phyloP scores from a whole-genome alignment of 2,888 invertebrate genomes.

The Hirtodrosophila cameraria region DNA sequence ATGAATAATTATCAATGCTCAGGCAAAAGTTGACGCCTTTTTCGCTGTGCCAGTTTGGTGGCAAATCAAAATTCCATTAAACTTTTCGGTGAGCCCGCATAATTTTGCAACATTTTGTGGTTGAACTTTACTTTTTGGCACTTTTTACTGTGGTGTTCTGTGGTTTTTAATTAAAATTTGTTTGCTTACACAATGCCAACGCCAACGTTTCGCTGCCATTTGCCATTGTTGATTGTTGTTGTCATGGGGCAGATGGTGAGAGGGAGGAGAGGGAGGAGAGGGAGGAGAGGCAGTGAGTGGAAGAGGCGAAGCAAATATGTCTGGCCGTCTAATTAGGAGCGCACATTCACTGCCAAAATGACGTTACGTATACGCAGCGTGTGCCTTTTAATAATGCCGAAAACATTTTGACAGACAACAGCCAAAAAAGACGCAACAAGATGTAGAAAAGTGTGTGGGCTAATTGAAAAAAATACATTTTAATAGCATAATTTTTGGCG shows the following conservation, averaged over 20 bases:
- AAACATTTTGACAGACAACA: conserved; percentile 54
- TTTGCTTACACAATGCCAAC: conserved; percentile 50
- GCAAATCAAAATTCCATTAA: conserved; percentile 58
- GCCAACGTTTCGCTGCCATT: conserved; percentile 40
- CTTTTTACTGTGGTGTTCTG: conserved; percentile 58
- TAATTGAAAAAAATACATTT: conserved; percentile 68
- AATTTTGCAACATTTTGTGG: conserved; percentile 69
- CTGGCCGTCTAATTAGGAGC: conserved; percentile 67
- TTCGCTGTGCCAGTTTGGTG: conserved; percentile 20
- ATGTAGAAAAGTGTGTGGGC: conserved; percentile 22
- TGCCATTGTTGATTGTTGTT: conserved; percentile 52
- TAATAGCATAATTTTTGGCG: conserved; percentile 66
- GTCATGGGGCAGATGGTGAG: conserved; percentile 12
- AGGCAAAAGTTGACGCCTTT: conserved; percentile 30
- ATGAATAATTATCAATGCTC: conserved; percentile 43
- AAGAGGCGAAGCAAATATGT: conserved; percentile 35
- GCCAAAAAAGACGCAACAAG: conserved; percentile 4
- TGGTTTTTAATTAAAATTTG: conserved; percentile 74
- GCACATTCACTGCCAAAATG: conserved; percentile 41
- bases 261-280: neutral
- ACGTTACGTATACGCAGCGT: conserved; percentile 55
- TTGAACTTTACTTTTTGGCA: conserved; percentile 64
- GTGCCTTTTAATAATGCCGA: conserved; percentile 52
- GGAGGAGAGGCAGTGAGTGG: neutral
- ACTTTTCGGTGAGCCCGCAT: conserved; percentile 56